These are phyloP conservation scores for Chelonia mydas DNA, from an alignment of 2,797 vertebrate species.

Conservation along the genomic window DNA sequence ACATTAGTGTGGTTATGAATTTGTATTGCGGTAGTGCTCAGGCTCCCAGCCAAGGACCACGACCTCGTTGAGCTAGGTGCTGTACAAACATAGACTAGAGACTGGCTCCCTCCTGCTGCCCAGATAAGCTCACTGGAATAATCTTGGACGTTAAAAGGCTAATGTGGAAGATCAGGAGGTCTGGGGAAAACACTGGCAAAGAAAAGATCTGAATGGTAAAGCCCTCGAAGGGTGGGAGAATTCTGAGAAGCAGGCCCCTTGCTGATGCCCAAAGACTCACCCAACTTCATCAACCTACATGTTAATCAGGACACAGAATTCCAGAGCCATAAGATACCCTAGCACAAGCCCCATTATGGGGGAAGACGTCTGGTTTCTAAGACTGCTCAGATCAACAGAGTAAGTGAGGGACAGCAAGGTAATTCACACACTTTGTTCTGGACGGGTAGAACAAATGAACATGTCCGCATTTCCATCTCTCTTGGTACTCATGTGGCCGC, in stretches of 20 bases:
- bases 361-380: background rate
- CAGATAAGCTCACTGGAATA: background rate
- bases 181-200: background rate
- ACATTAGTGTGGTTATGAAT: background rate
- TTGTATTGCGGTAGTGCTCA: background rate
- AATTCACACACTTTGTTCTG: background rate
- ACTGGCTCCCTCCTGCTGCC: background rate
- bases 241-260: background rate
- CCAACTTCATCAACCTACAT: background rate
- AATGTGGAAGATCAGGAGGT: background rate
- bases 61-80: no score
- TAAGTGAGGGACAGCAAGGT: background rate
- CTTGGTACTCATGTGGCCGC: background rate
- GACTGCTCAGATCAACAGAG: background rate
- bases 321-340: background rate
- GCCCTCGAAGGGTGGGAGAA: no score
- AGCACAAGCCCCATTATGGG: background rate
- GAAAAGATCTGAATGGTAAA: background rate
- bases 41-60: background rate
- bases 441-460: background rate
- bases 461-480: background rate
- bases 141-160: background rate
- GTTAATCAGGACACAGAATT: background rate
- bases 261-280: background rate
- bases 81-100: background rate